Conservation (phyloP, 2,113 vertebrate species). For the Microcebus tavaratra region DNA sequence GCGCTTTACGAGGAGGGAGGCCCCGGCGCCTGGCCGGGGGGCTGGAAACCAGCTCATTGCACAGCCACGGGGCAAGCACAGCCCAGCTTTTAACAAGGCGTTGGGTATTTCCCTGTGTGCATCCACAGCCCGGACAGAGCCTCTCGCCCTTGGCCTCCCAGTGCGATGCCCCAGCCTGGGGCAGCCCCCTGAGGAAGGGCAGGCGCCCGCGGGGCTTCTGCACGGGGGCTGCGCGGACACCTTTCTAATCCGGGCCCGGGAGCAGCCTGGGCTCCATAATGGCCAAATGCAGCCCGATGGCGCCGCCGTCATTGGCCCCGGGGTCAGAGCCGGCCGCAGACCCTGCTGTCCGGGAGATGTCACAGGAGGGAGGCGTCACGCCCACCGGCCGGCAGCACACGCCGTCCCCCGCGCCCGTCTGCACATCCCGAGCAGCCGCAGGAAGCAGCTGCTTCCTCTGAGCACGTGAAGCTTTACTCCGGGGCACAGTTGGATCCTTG, state of each 20-base stretch:
- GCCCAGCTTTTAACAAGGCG: neutral
- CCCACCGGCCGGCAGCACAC: neutral
- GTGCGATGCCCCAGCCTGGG: too few relatives aligned
- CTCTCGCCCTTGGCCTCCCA: fast-evolving
- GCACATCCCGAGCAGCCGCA: neutral
- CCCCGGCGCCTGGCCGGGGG: neutral
- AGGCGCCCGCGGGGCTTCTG: neutral
- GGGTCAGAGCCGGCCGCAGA: neutral
- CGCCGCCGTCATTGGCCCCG: neutral
- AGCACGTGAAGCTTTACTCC: fast-evolving
- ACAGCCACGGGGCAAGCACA: fast-evolving
- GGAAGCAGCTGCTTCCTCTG: neutral
- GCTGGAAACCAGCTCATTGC: neutral
- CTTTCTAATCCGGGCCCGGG: conserved; percentile 48
- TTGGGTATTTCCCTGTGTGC: fast-evolving
- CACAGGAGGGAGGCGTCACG: neutral
- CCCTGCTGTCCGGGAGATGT: fast-evolving
- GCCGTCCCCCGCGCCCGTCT: fast-evolving
- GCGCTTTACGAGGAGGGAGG: neutral
- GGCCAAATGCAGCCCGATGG: neutral
- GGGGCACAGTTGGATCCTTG: fast-evolving
- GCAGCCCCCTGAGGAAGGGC: neutral
- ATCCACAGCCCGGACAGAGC: neutral
- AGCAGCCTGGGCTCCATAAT: neutral
- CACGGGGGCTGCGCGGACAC: neutral